phyloP scores from a whole-genome alignment of 2,888 invertebrate genomes.

The Amphipoea lucens region DNA sequence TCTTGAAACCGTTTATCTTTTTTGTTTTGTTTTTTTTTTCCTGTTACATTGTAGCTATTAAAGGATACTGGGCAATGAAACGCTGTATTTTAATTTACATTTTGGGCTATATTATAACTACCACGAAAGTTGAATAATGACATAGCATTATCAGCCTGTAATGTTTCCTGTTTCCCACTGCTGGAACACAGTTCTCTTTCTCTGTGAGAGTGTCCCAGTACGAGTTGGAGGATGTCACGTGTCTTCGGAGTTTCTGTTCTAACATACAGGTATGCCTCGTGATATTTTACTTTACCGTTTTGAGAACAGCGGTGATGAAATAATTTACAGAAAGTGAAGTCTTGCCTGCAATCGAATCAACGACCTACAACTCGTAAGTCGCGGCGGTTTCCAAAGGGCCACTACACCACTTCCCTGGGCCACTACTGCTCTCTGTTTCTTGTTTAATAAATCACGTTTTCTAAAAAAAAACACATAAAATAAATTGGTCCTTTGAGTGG shows the following conservation, averaged over 20 bases:
- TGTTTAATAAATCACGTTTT: neutral
- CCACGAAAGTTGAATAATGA: neutral
- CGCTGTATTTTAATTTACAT: neutral
- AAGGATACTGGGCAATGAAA: neutral
- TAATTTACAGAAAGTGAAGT: neutral
- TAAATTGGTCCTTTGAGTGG: neutral
- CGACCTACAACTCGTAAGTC: neutral
- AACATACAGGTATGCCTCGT: neutral
- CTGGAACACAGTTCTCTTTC: neutral
- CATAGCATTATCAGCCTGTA: neutral
- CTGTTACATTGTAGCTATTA: neutral
- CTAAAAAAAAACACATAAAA: neutral
- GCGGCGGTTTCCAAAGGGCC: neutral
- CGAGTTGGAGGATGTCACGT: neutral
- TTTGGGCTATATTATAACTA: neutral
- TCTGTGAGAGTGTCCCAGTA: neutral
- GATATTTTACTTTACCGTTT: no score
- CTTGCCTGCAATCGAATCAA: neutral
- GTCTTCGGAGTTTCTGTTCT: neutral
- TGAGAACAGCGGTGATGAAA: neutral
- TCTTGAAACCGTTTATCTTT: conserved; percentile 2
- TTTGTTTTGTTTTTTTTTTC: neutral
- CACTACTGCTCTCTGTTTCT: neutral
- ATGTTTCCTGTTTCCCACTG: neutral
- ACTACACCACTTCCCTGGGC: neutral